phyloP scores from a whole-genome alignment of 2,888 invertebrate genomes.

The Psylliodes chrysocephalus region DNA sequence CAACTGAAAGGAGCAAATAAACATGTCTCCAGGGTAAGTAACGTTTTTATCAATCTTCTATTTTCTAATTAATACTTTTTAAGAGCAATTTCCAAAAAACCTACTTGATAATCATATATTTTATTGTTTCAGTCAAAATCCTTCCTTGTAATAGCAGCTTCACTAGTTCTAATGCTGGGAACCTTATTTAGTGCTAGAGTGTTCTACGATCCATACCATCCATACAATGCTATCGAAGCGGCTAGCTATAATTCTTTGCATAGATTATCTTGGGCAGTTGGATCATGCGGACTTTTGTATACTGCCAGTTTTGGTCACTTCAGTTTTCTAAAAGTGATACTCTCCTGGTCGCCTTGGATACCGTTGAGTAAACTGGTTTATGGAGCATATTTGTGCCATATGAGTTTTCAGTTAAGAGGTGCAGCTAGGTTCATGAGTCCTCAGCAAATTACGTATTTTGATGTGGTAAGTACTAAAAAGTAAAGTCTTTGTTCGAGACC shows the following conservation, averaged over 20 bases:
- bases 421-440: conserved; percentile 67
- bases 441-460: conserved; percentile 60
- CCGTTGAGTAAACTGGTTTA: conserved; percentile 71
- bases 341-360: conserved; percentile 70
- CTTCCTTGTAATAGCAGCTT: conserved; percentile 60
- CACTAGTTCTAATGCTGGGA: conserved; percentile 63
- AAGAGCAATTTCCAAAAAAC: too few relatives aligned
- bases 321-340: conserved; percentile 59
- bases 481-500: too few relatives aligned
- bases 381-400: conserved; percentile 67
- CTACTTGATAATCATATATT: not conserved
- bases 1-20: conserved; percentile 55
- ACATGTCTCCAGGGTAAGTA: conserved; percentile 59
- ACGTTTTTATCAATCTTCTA: too few relatives aligned
- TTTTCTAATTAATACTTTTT: too few relatives aligned
- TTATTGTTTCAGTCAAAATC: conserved; percentile 65
- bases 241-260: conserved; percentile 70
- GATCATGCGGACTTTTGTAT: conserved; percentile 65
- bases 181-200: conserved; percentile 66
- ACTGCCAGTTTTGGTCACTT: conserved; percentile 68
- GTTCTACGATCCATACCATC: conserved; percentile 66
- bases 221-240: conserved; percentile 67
- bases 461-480: conserved; percentile 62
- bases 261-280: conserved; percentile 68
- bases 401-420: conserved; percentile 66